phyloP scores from a whole-genome alignment of 2,888 invertebrate species.

The Hartigia nigra region DNA sequence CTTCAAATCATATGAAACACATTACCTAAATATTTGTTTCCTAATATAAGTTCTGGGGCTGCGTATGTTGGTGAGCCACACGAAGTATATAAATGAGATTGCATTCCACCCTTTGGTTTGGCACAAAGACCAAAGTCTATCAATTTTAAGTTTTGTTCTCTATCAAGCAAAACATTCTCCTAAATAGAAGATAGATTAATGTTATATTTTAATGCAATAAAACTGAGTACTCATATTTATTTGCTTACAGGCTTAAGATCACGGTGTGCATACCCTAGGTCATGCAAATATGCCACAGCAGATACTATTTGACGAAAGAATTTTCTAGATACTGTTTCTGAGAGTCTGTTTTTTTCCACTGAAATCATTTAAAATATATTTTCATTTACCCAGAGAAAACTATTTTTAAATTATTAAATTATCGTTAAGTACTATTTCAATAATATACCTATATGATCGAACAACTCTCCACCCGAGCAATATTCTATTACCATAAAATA shows the following conservation, averaged over 20 bases:
- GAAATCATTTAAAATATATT: constrained; percentile 13
- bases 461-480: constrained; percentile 85
- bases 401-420: background rate
- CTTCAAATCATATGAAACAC: background rate
- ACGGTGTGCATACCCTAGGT: constrained; percentile 80
- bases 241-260: constrained; percentile 82
- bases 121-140: constrained; percentile 89
- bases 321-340: constrained; percentile 78
- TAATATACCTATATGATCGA: constrained; percentile 78
- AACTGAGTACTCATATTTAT: background rate
- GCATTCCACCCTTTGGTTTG: constrained; percentile 75
- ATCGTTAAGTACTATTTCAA: background rate
- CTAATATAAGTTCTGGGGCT: constrained; percentile 75
- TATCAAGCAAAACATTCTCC: constrained; percentile 84
- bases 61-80: constrained; percentile 85
- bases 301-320: constrained; percentile 84
- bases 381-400: background rate
- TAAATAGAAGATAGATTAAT: constrained; percentile 55
- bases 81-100: constrained; percentile 73
- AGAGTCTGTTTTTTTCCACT: constrained; percentile 78
- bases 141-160: constrained; percentile 78
- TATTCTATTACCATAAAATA: constrained; percentile 86
- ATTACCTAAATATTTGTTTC: constrained; percentile 69
- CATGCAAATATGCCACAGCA: constrained; percentile 82
- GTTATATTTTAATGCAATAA: background rate